Evolutionary conservation across 2,797 vertebrate species (phyloP).

Genomic region (Percopsis omiscomaycus): DNA sequence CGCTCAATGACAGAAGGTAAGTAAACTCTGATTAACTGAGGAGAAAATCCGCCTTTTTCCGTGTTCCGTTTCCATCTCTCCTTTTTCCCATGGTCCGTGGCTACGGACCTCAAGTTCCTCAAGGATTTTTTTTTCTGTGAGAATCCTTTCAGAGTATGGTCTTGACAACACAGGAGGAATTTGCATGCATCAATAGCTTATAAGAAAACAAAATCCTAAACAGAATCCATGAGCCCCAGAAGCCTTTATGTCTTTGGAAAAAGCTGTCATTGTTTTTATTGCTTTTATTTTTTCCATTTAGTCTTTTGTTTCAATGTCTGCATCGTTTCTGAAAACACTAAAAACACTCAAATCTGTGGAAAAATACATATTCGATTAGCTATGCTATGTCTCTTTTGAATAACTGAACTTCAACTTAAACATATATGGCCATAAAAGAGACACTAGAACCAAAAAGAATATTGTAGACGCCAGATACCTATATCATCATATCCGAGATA

Average conservation of each 20-base stretch:
- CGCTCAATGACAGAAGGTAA: slow-evolving; percentile 54
- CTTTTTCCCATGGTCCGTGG: slow-evolving; percentile 54
- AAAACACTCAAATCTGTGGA: too few relatives aligned
- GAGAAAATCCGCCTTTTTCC: slow-evolving; percentile 51
- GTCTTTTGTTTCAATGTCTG: slow-evolving; percentile 4
- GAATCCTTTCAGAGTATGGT: slow-evolving; percentile 59
- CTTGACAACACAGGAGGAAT: slow-evolving; percentile 60
- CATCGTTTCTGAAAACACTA: neutral
- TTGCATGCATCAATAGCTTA: slow-evolving; percentile 59
- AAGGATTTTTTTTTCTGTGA: slow-evolving; percentile 41
- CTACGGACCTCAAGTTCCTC: slow-evolving; percentile 42
- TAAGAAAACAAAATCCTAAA: slow-evolving; percentile 52
- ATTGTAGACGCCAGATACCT: too few relatives aligned
- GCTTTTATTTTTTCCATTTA: neutral
- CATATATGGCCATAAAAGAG: too few relatives aligned
- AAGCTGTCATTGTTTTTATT: neutral
- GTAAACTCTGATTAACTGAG: slow-evolving; percentile 45
- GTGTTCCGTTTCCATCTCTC: slow-evolving; percentile 33
- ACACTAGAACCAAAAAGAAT: too few relatives aligned
- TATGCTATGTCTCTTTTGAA: too few relatives aligned
- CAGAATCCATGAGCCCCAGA: slow-evolving; percentile 33
- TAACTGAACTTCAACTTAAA: too few relatives aligned
- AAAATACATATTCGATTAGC: too few relatives aligned
- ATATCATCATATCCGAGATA: too few relatives aligned
- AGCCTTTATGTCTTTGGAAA: slow-evolving; percentile 8